phyloP scores from a whole-genome alignment of 2,888 invertebrate genomes.

The Lithophane semibrunnea region DNA sequence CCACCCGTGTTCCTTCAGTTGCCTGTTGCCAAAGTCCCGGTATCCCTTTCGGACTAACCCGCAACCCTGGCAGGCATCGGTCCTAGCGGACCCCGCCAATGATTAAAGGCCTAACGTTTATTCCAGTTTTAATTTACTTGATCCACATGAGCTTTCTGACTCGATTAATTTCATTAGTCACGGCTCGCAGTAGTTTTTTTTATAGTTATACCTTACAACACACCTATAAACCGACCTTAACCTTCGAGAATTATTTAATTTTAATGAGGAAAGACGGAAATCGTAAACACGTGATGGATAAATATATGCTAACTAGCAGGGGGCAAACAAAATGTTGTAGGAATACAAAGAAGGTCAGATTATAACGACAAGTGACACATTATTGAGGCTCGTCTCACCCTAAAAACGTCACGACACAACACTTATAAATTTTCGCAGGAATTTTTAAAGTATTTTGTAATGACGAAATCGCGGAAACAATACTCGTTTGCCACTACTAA shows the following conservation, averaged over 20 bases:
- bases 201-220: conserved; percentile 13
- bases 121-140: conserved; percentile 13
- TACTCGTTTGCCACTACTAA: conserved; percentile 36
- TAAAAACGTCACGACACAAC: conserved; percentile 13
- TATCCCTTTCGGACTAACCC: no score
- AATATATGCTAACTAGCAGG: conserved; percentile 56
- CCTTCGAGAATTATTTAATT: conserved; percentile 60
- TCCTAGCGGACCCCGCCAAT: no score
- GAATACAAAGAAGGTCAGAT: conserved; percentile 58
- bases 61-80: no score
- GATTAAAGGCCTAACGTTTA: conserved; percentile 19
- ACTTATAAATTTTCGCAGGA: conserved; percentile 11
- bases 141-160: conserved; percentile 1
- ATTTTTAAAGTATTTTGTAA: conserved; percentile 15
- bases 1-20: no score
- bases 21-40: no score
- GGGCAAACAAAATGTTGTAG: conserved; percentile 43
- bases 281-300: conserved; percentile 52
- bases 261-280: conserved; percentile 57
- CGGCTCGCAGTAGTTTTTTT: conserved; percentile 11
- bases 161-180: conserved; percentile 38
- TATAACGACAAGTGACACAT: conserved; percentile 37
- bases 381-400: conserved; percentile 25
- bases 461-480: conserved; percentile 40
- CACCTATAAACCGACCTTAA: conserved; percentile 51